These are phyloP conservation scores for Metridium senile DNA, from an alignment of 92 coral and sea anemone species.

Conservation along the genomic window DNA sequence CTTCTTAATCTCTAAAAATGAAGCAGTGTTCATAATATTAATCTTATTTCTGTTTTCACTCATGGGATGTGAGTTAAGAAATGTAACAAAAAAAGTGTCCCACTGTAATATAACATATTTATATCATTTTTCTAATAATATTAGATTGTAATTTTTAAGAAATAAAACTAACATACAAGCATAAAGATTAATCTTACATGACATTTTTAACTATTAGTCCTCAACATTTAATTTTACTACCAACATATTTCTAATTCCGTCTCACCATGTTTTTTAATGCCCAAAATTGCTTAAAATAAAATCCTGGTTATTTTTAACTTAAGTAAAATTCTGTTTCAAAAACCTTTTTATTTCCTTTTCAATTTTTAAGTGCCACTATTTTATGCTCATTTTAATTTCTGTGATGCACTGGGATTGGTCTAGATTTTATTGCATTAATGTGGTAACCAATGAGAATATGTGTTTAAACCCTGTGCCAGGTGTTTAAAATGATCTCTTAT, in stretches of 20 bases:
- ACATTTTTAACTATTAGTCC: too few relatives aligned
- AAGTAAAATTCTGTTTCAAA: neutral
- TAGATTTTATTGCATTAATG: neutral
- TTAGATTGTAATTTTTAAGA: neutral
- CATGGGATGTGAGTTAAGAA: too few relatives aligned
- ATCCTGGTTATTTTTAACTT: neutral
- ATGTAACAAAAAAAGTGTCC: too few relatives aligned
- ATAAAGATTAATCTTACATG: too few relatives aligned
- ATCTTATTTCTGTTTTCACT: neutral
- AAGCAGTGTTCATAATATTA: too few relatives aligned
- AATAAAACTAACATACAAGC: too few relatives aligned
- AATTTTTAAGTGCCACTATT: neutral
- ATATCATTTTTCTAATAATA: too few relatives aligned
- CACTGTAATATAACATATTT: too few relatives aligned
- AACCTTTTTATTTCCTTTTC: neutral
- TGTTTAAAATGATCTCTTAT: neutral
- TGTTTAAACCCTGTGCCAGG: neutral
- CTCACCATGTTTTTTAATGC: neutral
- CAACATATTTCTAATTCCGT: too few relatives aligned
- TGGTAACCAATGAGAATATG: slow-evolving; percentile 1
- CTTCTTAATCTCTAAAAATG: too few relatives aligned
- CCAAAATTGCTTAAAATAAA: neutral
- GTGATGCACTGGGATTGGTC: neutral
- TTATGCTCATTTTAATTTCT: slow-evolving; percentile 11
- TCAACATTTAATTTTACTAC: too few relatives aligned